These are phyloP conservation scores for Synodontis membranacea DNA, from an alignment of 2,113 vertebrate genomes.

Conservation along the genomic window DNA sequence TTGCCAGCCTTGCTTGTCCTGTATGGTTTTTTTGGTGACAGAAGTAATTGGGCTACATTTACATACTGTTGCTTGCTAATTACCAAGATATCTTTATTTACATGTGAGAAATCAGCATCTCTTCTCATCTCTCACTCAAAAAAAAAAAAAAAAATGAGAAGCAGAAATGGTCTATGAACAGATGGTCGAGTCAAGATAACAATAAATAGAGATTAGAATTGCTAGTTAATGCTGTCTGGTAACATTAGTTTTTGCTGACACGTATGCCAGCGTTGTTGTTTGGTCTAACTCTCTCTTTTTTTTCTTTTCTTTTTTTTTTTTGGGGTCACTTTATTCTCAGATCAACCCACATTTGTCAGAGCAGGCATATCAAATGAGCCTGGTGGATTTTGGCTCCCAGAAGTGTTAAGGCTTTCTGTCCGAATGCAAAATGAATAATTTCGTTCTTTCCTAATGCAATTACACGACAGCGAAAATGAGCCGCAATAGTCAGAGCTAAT, in stretches of 20 bases:
- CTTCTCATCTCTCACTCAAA: background rate
- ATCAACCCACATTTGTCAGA: background rate
- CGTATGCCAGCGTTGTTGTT: background rate
- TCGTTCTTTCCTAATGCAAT: constrained; percentile 25
- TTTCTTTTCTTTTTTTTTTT: constrained; percentile 6
- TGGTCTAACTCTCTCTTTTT: background rate
- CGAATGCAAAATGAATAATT: too few relatives aligned
- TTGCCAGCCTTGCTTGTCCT: background rate
- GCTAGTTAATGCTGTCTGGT: background rate
- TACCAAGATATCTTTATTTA: background rate
- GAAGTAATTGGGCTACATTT: background rate
- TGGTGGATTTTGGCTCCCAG: constrained; percentile 20
- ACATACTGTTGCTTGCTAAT: background rate
- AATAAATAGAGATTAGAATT: background rate
- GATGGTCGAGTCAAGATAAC: background rate
- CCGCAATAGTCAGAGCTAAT: background rate
- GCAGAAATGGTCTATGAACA: background rate
- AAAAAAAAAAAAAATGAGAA: too few relatives aligned
- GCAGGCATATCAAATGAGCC: background rate
- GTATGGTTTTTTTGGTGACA: background rate
- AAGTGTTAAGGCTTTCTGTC: constrained; percentile 21
- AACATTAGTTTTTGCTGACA: background rate
- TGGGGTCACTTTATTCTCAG: background rate
- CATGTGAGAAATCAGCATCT: background rate
- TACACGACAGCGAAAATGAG: constrained; percentile 7